phyloP scores from a whole-genome alignment of 2,888 invertebrate genomes.

The Chorisops tibialis region DNA sequence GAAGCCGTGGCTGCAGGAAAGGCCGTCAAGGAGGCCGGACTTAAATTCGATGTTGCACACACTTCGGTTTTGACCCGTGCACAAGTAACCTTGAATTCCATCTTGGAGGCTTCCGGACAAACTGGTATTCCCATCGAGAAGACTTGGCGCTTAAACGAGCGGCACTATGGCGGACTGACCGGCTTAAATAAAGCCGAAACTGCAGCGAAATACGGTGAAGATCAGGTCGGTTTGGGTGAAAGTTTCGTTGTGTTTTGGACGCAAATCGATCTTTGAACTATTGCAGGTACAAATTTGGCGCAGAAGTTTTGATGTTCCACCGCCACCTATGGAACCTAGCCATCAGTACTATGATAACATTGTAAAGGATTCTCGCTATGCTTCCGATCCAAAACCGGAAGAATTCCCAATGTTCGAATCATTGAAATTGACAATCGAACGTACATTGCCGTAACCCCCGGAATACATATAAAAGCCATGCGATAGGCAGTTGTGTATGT shows the following conservation, averaged over 20 bases:
- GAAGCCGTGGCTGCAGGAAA: constrained; percentile 63
- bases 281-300: constrained; percentile 79
- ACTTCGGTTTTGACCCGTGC: constrained; percentile 80
- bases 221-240: constrained; percentile 68
- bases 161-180: constrained; percentile 84
- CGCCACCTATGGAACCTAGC: constrained; percentile 77
- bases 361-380: constrained; percentile 74
- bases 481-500: no score
- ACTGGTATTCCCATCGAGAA: constrained; percentile 65
- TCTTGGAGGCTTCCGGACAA: constrained; percentile 68
- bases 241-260: no score
- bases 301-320: constrained; percentile 79
- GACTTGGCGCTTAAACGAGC: constrained; percentile 83
- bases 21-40: constrained; percentile 71
- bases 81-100: constrained; percentile 68
- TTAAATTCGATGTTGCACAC: constrained; percentile 75
- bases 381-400: constrained; percentile 67
- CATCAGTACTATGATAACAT: constrained; percentile 76
- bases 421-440: constrained; percentile 75
- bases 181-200: constrained; percentile 88
- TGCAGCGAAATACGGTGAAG: constrained; percentile 82
- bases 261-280: no score
- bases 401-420: constrained; percentile 86
- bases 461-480: no score
- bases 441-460: constrained; percentile 85